Evolutionary conservation across 2,888 invertebrate genomes (phyloP), one percentile per base, ranked within the genome.

Genomic region (Parnassius apollo): DNA sequence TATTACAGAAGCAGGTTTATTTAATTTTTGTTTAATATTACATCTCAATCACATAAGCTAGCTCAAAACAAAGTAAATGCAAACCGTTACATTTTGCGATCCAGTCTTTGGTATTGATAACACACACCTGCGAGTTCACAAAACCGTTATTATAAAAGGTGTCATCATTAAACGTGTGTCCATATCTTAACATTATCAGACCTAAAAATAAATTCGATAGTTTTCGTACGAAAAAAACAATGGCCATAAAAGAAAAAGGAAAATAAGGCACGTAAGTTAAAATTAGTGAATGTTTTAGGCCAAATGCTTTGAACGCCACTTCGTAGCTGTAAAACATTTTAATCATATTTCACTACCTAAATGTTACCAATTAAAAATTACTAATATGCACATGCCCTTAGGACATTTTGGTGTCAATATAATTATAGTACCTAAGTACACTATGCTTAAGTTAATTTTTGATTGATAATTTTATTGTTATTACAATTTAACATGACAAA

Each of bases 41-140:
- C 49, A 13, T 13, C 8, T 13, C 12, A 44, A 9, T 9, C 12
- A 8, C 13, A 8, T 49, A 49, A 49, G 2, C 22, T 59, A 54
- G n/a, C 22, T 57, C 46, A 55, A 60, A 65, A 64, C 57, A 61
- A 58, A 48, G 46, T 66, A 62, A 66, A 67, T 65, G 65, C 66
- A 18, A 49, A 13, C 9, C 54, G 62, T 35, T 58, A 42, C 62
- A 25, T 67, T 53, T 70, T 73, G 69, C 70, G 71, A 71, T 76
- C 74, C 76, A 77, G 76, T 81, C 79, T 80, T 82, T 80, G 78
- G 78, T 73, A 75, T 73, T 71, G 66, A 71, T 71, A 71, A 71
- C 72, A 49, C 13, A 49, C 13, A 44, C 11, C 12, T 0, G 46
- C 46, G 4, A 46, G 1, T 46, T n/a, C n/a, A n/a, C 46, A 46